Evolutionary conservation across 2,888 invertebrate genomes (phyloP).

Genomic region (Melolontha melolontha): DNA sequence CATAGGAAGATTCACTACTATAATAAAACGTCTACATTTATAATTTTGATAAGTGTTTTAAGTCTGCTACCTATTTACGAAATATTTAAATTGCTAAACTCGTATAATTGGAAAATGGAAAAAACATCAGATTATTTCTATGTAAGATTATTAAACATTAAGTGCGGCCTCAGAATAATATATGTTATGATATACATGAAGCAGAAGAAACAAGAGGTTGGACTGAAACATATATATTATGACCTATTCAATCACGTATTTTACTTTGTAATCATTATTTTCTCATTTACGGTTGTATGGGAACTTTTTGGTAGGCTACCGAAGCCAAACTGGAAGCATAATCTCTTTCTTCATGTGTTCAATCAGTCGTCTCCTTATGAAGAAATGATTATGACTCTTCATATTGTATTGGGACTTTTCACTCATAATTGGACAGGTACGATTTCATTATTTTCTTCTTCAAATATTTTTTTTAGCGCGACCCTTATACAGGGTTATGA

Average conservation of each 20-base stretch:
- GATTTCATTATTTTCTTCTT: too few relatives aligned
- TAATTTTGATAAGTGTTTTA: slow-evolving; percentile 29
- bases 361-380: slow-evolving; percentile 6
- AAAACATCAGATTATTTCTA: background rate
- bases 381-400: slow-evolving; percentile 12
- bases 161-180: slow-evolving; percentile 24
- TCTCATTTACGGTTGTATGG: slow-evolving; percentile 13
- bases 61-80: slow-evolving; percentile 33
- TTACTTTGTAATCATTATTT: slow-evolving; percentile 14
- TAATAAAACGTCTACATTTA: slow-evolving; percentile 32
- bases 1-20: slow-evolving; percentile 31
- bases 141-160: slow-evolving; percentile 8
- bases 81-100: slow-evolving; percentile 16
- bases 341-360: slow-evolving; percentile 3
- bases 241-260: slow-evolving; percentile 27
- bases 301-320: slow-evolving; percentile 1
- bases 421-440: slow-evolving; percentile 35
- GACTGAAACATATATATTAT: slow-evolving; percentile 17
- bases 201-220: slow-evolving; percentile 32
- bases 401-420: slow-evolving; percentile 24
- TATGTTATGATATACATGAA: slow-evolving; percentile 26
- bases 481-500: too few relatives aligned
- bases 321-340: slow-evolving; percentile 19
- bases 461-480: too few relatives aligned
- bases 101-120: slow-evolving; percentile 19